Evolutionary conservation across 1,140 invertebrate species (phyloP).

Genomic region (Drosophila azteca): DNA sequence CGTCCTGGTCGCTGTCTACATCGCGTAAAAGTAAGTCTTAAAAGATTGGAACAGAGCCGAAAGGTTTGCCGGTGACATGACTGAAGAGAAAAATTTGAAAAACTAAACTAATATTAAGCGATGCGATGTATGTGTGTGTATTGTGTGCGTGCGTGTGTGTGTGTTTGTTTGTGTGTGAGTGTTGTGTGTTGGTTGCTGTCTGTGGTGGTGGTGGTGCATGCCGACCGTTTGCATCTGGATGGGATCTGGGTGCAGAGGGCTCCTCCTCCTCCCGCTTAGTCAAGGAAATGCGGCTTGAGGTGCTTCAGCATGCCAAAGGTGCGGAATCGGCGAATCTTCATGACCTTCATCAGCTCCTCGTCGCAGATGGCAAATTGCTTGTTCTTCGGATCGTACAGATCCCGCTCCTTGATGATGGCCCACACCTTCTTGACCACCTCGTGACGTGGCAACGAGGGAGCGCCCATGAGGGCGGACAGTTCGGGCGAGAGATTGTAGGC

Average conservation of each 20-base stretch:
- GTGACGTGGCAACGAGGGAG: slow-evolving; percentile 93
- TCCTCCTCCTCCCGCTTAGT: slow-evolving; percentile 84
- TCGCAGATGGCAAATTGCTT: slow-evolving; percentile 97
- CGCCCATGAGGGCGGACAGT: slow-evolving; percentile 92
- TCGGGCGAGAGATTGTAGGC: slow-evolving; percentile 93
- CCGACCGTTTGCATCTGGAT: slow-evolving; percentile 64
- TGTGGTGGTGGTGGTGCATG: slow-evolving; percentile 11
- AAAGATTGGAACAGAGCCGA: slow-evolving; percentile 44
- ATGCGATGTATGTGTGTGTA: no score
- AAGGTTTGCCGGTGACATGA: slow-evolving; percentile 20
- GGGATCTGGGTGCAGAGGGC: slow-evolving; percentile 21
- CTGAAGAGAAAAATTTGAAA: slow-evolving; percentile 11
- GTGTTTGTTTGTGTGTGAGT: background rate
- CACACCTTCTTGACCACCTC: slow-evolving; percentile 97
- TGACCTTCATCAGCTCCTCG: slow-evolving; percentile 94
- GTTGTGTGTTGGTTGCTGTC: background rate
- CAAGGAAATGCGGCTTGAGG: slow-evolving; percentile 94
- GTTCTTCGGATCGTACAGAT: slow-evolving; percentile 96
- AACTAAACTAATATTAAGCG: slow-evolving; percentile 43
- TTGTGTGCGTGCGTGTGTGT: background rate
- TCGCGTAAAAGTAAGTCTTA: slow-evolving; percentile 57
- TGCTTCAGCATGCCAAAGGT: slow-evolving; percentile 98
- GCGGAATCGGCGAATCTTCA: slow-evolving; percentile 94
- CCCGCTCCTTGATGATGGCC: slow-evolving; percentile 95
- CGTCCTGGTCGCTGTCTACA: slow-evolving; percentile 35